Evolutionary conservation across 1,140 invertebrate species (phyloP).

Genomic region (Neodiprion lecontei): DNA sequence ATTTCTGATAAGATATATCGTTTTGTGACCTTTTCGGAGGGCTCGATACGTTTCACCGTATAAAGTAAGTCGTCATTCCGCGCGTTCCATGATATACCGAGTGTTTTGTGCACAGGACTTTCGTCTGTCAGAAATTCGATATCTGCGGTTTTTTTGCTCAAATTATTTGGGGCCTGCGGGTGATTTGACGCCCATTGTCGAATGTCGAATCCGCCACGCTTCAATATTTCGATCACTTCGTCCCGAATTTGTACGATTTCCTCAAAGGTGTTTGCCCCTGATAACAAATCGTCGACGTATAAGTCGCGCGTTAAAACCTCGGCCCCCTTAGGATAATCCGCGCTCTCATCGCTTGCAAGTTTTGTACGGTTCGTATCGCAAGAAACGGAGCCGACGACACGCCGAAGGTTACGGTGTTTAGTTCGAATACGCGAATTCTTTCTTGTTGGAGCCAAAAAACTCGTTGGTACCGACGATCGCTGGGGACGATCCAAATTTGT

Average conservation of each 20-base stretch:
- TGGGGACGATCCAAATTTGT: too few species aligned
- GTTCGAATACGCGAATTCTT: conserved; percentile 2
- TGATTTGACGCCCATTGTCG: conserved; percentile 42
- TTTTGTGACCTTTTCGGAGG: conserved; percentile 23
- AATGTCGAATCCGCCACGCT: conserved; percentile 37
- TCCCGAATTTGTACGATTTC: background rate
- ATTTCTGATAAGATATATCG: conserved; percentile 25
- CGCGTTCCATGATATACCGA: conserved; percentile 23
- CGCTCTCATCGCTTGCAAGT: too few species aligned
- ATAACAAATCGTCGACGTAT: too few species aligned
- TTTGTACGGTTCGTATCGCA: too few species aligned
- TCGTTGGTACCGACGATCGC: background rate
- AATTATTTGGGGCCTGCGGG: conserved; percentile 2
- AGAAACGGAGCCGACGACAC: conserved; percentile 35
- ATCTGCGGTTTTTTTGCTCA: conserved; percentile 1
- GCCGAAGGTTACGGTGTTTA: conserved; percentile 46
- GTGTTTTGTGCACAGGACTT: conserved; percentile 10
- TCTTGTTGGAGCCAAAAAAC: conserved; percentile 8
- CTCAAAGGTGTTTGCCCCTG: too few species aligned
- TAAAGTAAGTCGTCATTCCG: conserved; percentile 3
- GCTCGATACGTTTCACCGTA: too few species aligned
- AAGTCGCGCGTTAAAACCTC: too few species aligned
- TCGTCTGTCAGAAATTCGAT: background rate
- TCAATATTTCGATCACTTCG: conserved; percentile 30
- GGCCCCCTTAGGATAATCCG: too few species aligned